phyloP scores from a whole-genome alignment of 2,888 invertebrate genomes.

The Blera fallax region DNA sequence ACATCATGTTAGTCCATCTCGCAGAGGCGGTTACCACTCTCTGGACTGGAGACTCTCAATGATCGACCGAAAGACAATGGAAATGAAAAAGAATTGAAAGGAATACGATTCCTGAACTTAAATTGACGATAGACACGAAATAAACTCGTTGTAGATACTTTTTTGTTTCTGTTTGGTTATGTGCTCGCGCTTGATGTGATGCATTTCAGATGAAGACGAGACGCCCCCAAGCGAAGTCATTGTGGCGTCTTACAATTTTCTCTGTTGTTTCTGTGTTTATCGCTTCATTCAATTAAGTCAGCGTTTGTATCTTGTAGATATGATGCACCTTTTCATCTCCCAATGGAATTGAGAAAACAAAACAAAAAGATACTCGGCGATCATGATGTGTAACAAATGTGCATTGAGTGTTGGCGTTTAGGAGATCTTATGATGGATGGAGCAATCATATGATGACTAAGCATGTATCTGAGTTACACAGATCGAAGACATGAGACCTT shows the following conservation, averaged over 20 bases:
- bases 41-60: neutral
- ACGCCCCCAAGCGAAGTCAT: slow-evolving; percentile 72
- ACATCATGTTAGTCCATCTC: no score
- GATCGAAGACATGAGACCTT: slow-evolving; percentile 7
- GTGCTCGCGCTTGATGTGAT: slow-evolving; percentile 25
- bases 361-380: neutral
- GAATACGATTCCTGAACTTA: slow-evolving; percentile 48
- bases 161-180: neutral
- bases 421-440: slow-evolving; percentile 27
- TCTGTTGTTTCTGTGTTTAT: slow-evolving; percentile 50
- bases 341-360: slow-evolving; percentile 33
- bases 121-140: slow-evolving; percentile 69
- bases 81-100: slow-evolving; percentile 52
- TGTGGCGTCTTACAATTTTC: slow-evolving; percentile 61
- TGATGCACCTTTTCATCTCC: slow-evolving; percentile 16
- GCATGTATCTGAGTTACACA: slow-evolving; percentile 36
- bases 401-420: slow-evolving; percentile 50
- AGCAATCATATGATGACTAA: slow-evolving; percentile 44
- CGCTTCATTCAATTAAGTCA: slow-evolving; percentile 65
- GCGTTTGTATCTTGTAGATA: slow-evolving; percentile 32
- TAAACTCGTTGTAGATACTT: slow-evolving; percentile 24
- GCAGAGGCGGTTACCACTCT: slow-evolving; percentile 48
- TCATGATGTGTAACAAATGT: neutral
- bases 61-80: slow-evolving; percentile 52
- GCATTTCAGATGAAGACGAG: slow-evolving; percentile 61